Evolutionary conservation across 2,888 invertebrate genomes (phyloP), one percentile per base, ranked within the genome.

Genomic region (Caenorhabditis sinica): DNA sequence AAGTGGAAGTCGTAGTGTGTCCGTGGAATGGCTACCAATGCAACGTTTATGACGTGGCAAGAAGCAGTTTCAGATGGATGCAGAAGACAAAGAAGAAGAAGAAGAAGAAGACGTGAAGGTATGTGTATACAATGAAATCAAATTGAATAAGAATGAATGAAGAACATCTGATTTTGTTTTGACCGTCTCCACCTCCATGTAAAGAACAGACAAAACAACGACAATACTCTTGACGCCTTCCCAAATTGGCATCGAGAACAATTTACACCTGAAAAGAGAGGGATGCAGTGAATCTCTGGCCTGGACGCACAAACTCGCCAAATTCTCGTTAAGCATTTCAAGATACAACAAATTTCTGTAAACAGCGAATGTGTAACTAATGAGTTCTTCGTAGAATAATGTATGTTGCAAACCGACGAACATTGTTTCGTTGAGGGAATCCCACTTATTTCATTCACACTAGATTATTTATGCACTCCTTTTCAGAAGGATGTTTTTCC

Each of bases 21-120:
- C 65, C 75, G 65, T 75, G 65, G 23, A 75, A 68, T 76, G 75
- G 61, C 23, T 33, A 69, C 49, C 51, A 73, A 60, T 73, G 40
- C 74, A 53, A 61, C 28, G 76, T 76, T 76, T 76, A 68, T 77
- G 76, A 77, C 76, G 77, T 77, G 77, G 77, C 75, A 75, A 20
- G 49, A n/a, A 25, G 25, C 33, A 75, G 66, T 75, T 66, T 58
- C 56, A 66, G 75, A 73, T 56, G 65, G 75, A 73, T 56, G 65
- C 20, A 40, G 43, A 23, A 23, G 36, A 36, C 17, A 43, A 43
- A 33, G 17, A 11, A 58, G 17, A 28, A n/a, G 13, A 20, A 61
- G 25, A 17, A 45, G 28, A 25, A 56, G 25, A 11, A 28, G 28
- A 15, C 11, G 13, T 40, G 40, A 40, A 40, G 40, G 40, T n/a